Base-by-base conservation (phyloP, 2,888 invertebrate genomes). In the Ethmia dodecea region DNA sequence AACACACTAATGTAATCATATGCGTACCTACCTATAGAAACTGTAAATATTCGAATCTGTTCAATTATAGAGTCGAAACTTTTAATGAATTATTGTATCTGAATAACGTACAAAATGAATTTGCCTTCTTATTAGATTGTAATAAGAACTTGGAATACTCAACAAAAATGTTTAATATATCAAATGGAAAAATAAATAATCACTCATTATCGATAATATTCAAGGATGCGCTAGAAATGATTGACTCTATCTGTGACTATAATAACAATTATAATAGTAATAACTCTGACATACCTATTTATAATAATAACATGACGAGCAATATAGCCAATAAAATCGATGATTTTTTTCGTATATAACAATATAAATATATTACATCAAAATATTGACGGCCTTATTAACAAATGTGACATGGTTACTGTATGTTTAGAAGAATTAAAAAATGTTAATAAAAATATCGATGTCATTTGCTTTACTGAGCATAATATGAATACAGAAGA, bases 1-100 rank as follows among this genome's bases (percentile, higher is more conserved):
- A 20, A 20, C 33, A 33, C 4, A 33, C 33, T 16, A 33, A 33
- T 33, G 15, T 33, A 12, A 26, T 33, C 12, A 16, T 33, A 11
- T 27, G 26, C 18, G 1, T 25, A n/a, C 33, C 33, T 11, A 33
- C 11, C 9, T 33, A 27, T n/a, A 33, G 9, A 13, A 16, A 16
- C 16, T 3, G 11, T 1, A 8, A 4, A 3, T 9, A 16, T 12
- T 8, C 6, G 6, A 33, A 27, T 18, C 13, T 33, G 13, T 18
- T 12, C 15, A 33, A 33, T 16, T 11, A 16, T 3, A 24, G 33
- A 12, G 22, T 32, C 3, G 32, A 32, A 26, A 11, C 11, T 8
- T 32, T 32, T 12, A 32, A 32, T 11, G 14, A 26, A 2, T 6
- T 32, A 8, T 13, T 32, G 9, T 15, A 26, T 26, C 15, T 15